Conservation (phyloP, 2,888 invertebrate genomes). For the Phytoseiulus persimilis region DNA sequence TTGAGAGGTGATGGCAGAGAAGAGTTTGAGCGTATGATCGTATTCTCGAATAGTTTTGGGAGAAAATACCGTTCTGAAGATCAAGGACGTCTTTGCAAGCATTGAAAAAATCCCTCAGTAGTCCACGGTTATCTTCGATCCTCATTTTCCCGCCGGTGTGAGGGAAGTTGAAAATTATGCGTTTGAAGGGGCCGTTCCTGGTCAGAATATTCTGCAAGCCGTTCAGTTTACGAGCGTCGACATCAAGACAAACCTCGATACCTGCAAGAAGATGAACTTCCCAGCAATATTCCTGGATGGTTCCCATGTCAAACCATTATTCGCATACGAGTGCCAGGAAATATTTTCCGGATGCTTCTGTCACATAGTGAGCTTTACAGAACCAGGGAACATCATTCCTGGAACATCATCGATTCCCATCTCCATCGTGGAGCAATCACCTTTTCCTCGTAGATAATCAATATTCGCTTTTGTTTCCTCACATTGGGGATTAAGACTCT, state of each 20-base stretch:
- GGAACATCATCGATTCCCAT: neutral
- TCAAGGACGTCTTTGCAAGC: slow-evolving; percentile 49
- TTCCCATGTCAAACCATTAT: too few species aligned
- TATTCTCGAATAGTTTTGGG: neutral
- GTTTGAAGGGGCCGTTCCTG: slow-evolving; percentile 49
- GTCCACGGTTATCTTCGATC: slow-evolving; percentile 55
- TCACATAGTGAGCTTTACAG: too few species aligned
- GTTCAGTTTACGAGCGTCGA: slow-evolving; percentile 55
- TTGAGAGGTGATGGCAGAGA: too few species aligned
- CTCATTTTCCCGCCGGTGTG: slow-evolving; percentile 59
- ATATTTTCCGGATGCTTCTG: too few species aligned
- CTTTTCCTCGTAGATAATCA: slow-evolving; percentile 43
- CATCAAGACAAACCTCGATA: slow-evolving; percentile 52
- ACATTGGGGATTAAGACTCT: slow-evolving; percentile 51
- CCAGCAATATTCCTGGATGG: neutral
- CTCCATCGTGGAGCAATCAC: slow-evolving; percentile 43
- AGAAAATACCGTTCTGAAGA: neutral
- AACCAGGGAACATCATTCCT: neutral
- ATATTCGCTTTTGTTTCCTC: slow-evolving; percentile 48
- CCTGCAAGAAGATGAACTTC: slow-evolving; percentile 50
- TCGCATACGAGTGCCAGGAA: too few species aligned
- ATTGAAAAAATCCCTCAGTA: slow-evolving; percentile 54
- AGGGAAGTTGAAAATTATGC: slow-evolving; percentile 59
- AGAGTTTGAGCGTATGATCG: too few species aligned
- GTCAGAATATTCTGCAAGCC: slow-evolving; percentile 46